Base-by-base conservation (phyloP, 2,797 vertebrate genomes). In the Sebastes iracundus region DNA sequence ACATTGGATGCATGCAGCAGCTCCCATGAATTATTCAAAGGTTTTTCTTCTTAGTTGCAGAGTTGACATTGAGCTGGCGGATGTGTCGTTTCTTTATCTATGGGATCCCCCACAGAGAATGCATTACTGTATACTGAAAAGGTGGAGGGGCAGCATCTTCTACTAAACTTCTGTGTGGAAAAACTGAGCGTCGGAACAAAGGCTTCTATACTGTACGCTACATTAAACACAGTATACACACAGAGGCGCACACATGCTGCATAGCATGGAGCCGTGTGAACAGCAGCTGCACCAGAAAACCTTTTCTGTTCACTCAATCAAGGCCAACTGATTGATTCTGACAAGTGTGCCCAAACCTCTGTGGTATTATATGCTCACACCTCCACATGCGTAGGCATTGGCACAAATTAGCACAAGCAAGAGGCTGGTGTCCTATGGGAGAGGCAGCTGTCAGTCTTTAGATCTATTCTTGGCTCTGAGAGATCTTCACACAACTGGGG, bases 381-480 rank as follows among this genome's bases (percentile, higher is more conserved):
- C 91, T 92, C 88, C 82, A 75, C 85, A 72, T 75, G 91, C 78
- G 80, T 85, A 85, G 91, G 91, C 86, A 82, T 52, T 65, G 79
- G 75, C 92, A 92, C 91, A 92, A 92, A 94, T 94, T 91, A 93
- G 89, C 88, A 66, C 84, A 77, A 91, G 84, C 87, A 52, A 79
- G 90, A 85, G 88, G 77, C 80, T 72, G 35, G 49, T 16, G 73
- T 91, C 94, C 89, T 80, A 3, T 61, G 93, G 93, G 93, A 94
- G 66, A 59, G 85, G 88, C 90, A 91, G 89, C 90, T 93, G 93
- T 93, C 94, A 93, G 85, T 93, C 93, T 90, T 84, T 4, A 81
- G 80, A 88, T 93, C 92, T 95, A 94, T 94, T 94, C 84, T 74
- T 58, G 87, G 93, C 88, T 76, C 62, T 30, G 72, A 52, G 86